Base-by-base conservation (phyloP, 2,888 invertebrate species). In the Habrosyne pyritoides region DNA sequence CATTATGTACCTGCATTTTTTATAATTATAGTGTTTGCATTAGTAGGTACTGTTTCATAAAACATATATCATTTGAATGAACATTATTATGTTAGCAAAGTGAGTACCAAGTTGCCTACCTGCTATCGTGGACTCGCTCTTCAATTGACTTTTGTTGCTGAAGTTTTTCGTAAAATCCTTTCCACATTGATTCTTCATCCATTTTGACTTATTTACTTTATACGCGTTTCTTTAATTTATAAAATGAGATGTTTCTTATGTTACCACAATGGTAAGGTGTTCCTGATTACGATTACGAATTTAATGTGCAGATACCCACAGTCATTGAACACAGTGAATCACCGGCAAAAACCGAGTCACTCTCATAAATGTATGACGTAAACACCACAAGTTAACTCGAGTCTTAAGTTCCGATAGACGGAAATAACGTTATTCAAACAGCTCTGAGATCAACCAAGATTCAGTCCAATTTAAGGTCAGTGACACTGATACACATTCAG, bases 101-200 rank as follows among this genome's bases (percentile, higher is more conserved):
- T 49, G 54, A 54, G 49, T 49, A 33, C 30, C 21, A 30, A 30
- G 48, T 30, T 7, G 49, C 92, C 84, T 93, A 96, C 96, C 94
- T 94, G 75, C 84, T 90, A 69, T 96, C 95, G 74, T 96, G 96
- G 61, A 94, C 94, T 60, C 94, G 93, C 63, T 94, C 94, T 53
- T 94, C 94, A 54, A 89, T 74, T 56, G 94, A 94, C 79, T 94
- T 94, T 68, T 94, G 94, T 59, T 94, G 93, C 67, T 94, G 94
- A 60, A 95, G 81, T 75, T 94, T 95, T 54, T 95, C 94, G 73
- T 95, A 96, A 75, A 96, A 95, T 59, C 94, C 94, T 86, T 94
- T 96, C 96, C 96, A 96, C 96, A 96, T 96, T 10, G 93, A 90
- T 77, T 96, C 96, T 86, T 96, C 96, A 84, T 95, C 94, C 94